These are phyloP conservation scores for Sebastes trivittatus DNA, from an alignment of 2,797 vertebrate species.

Conservation along the genomic window DNA sequence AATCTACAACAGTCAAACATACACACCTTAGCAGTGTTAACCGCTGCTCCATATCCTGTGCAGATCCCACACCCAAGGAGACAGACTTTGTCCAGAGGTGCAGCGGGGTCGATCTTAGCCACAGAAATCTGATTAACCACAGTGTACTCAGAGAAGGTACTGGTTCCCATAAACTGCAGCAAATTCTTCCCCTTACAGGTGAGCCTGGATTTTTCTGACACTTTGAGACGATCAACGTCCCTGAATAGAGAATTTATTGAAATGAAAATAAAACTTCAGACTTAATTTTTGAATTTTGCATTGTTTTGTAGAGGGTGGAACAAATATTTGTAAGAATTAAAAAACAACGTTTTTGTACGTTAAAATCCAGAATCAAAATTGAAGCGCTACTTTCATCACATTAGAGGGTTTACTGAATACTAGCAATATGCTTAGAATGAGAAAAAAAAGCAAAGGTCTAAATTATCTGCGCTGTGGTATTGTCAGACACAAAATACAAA, in stretches of 20 bases:
- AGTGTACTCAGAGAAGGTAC: conserved; percentile 95
- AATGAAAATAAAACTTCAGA: not conserved
- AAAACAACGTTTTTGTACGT: not conserved
- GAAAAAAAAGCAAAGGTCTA: not conserved
- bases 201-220: conserved; percentile 79
- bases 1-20: not conserved
- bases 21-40: conserved; percentile 91
- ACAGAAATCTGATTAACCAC: conserved; percentile 90
- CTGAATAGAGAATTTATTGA: not conserved
- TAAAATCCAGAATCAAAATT: not conserved
- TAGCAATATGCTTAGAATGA: too few species aligned
- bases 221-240: not conserved
- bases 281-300: not conserved
- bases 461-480: not conserved
- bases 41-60: conserved; percentile 92
- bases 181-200: conserved; percentile 90
- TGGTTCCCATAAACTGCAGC: conserved; percentile 91
- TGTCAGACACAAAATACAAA: not conserved
- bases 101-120: conserved; percentile 88
- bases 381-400: not conserved
- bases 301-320: not conserved
- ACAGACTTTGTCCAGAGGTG: conserved; percentile 93
- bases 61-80: conserved; percentile 92
- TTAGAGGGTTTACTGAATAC: not conserved
- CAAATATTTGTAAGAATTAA: not conserved